Evolutionary conservation across 1,140 invertebrate genomes (phyloP).

Genomic region (Chrysoperla carnea): DNA sequence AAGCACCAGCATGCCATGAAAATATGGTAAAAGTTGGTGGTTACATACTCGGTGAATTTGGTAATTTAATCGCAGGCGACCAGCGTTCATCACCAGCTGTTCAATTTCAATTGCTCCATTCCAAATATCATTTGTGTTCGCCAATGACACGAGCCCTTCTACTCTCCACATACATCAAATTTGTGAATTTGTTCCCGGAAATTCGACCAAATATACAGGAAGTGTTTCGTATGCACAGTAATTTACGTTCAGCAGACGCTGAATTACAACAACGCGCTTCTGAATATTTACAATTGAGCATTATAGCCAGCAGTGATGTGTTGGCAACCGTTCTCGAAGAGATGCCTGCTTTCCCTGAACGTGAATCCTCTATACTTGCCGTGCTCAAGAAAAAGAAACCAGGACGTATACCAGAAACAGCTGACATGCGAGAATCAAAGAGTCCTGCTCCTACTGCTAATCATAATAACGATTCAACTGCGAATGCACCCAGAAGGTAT

Average conservation of each 20-base stretch:
- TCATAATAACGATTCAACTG: slow-evolving; percentile 32
- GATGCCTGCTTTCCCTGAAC: slow-evolving; percentile 99
- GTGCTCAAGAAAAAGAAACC: slow-evolving; percentile 98
- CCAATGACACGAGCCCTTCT: slow-evolving; percentile 89
- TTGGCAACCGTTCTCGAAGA: slow-evolving; percentile 97
- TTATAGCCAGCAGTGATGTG: slow-evolving; percentile 92
- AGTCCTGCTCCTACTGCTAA: slow-evolving; percentile 50
- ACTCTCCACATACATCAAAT: slow-evolving; percentile 97
- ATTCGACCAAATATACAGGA: slow-evolving; percentile 94
- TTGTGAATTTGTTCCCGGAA: slow-evolving; percentile 98
- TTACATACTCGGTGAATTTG: slow-evolving; percentile 99
- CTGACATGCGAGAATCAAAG: slow-evolving; percentile 57
- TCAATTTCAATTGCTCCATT: slow-evolving; percentile 93
- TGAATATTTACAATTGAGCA: slow-evolving; percentile 93
- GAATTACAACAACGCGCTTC: slow-evolving; percentile 96
- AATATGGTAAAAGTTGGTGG: slow-evolving; percentile 99
- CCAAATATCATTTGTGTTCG: slow-evolving; percentile 96
- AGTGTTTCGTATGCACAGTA: slow-evolving; percentile 90
- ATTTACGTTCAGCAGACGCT: slow-evolving; percentile 91
- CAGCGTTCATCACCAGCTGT: slow-evolving; percentile 88
- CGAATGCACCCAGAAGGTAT: slow-evolving; percentile 27
- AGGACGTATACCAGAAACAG: slow-evolving; percentile 66
- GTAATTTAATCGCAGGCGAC: slow-evolving; percentile 98
- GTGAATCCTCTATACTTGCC: slow-evolving; percentile 94
- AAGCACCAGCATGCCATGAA: slow-evolving; percentile 97